Evolutionary conservation across 2,797 vertebrate species (phyloP).

Genomic region (Tauraco hartlaubi): DNA sequence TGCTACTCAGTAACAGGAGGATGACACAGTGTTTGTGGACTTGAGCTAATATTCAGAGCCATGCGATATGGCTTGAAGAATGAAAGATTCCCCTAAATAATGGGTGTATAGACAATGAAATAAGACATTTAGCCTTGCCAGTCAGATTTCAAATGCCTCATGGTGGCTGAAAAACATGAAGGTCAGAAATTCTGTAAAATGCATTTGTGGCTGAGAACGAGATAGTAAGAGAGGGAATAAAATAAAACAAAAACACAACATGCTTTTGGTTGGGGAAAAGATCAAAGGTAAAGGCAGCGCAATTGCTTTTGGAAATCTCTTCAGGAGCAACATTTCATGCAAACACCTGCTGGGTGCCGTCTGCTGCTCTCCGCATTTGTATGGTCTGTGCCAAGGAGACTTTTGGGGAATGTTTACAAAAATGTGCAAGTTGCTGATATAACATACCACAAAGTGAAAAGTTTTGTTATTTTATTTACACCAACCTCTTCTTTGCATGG

Average conservation of each 20-base stretch:
- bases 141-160: not conserved
- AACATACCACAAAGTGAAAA: not conserved
- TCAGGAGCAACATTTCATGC: slow-evolving; percentile 43
- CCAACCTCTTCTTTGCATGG: not conserved
- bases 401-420: not conserved
- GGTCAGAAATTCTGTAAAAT: not conserved
- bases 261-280: not conserved
- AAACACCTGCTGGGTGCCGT: slow-evolving; percentile 26
- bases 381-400: not conserved
- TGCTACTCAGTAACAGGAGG: not conserved
- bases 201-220: not conserved
- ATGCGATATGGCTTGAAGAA: not conserved
- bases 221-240: not conserved
- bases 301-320: slow-evolving; percentile 16
- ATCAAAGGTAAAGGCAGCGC: slow-evolving; percentile 42
- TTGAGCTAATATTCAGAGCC: not conserved
- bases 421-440: not conserved
- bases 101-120: not conserved
- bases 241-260: not conserved
- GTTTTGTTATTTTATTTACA: not conserved
- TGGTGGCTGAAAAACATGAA: not conserved
- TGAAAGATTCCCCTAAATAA: not conserved
- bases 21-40: not conserved
- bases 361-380: slow-evolving; percentile 4
- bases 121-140: not conserved